Conservation (phyloP, 2,797 vertebrate genomes). For the Hylomyscus alleni region DNA sequence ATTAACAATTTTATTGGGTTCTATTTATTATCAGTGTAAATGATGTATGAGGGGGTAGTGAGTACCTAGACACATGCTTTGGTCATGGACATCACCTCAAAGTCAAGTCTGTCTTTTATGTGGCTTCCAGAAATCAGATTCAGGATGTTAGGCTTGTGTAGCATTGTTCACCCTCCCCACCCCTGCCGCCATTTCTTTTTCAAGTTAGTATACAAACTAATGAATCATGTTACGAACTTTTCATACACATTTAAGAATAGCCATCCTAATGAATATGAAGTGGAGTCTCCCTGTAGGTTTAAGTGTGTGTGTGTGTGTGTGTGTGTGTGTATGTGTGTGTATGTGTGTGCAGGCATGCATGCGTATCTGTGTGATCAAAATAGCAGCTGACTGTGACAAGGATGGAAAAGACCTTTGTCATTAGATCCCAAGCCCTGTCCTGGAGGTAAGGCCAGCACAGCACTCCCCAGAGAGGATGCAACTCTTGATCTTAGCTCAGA, state of each 20-base stretch:
- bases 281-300: neutral
- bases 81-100: too few species aligned
- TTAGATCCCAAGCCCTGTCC: slow-evolving; percentile 11
- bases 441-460: slow-evolving; percentile 8
- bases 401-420: slow-evolving; percentile 59
- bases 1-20: neutral
- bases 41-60: neutral
- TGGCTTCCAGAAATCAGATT: neutral
- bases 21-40: too few species aligned
- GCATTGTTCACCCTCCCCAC: neutral
- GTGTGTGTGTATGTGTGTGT: neutral
- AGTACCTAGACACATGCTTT: neutral
- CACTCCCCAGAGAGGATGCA: slow-evolving; percentile 46
- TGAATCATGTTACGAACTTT: neutral
- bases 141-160: neutral
- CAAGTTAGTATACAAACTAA: neutral
- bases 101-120: neutral
- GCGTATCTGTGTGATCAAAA: neutral
- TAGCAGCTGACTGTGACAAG: neutral
- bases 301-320: neutral
- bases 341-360: neutral
- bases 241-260: neutral
- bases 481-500: slow-evolving; percentile 55
- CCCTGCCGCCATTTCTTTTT: neutral
- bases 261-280: neutral